A percentile compares a stretch with the other conserved stretches of the same genome.
phyloP scores from a whole-genome alignment of 2,113 vertebrate genomes.

The Gallinago media region DNA sequence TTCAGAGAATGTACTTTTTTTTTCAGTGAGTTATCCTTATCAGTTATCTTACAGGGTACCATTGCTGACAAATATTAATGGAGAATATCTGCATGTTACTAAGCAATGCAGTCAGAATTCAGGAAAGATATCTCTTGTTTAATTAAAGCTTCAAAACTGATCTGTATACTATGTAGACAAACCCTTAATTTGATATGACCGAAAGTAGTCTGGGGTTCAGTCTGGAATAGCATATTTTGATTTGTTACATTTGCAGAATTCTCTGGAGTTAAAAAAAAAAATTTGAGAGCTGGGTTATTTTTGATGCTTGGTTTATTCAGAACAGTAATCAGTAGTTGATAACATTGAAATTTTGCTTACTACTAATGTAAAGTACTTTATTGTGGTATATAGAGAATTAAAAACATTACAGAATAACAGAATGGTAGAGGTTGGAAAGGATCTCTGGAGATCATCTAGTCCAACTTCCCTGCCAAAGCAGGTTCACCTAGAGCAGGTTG shows the following conservation, averaged over 20 bases:
- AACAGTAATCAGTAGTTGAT: not conserved
- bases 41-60: not conserved
- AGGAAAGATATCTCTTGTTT: not conserved
- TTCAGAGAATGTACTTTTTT: not conserved
- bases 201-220: not conserved
- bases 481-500: too few species aligned
- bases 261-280: not conserved
- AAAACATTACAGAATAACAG: not conserved
- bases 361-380: not conserved
- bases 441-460: too few species aligned
- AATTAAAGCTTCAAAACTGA: not conserved
- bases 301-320: not conserved
- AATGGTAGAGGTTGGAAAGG: too few species aligned
- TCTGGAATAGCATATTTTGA: not conserved
- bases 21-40: not conserved
- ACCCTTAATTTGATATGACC: not conserved
- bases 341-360: not conserved
- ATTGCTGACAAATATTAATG: not conserved
- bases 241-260: not conserved
- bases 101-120: not conserved
- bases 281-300: not conserved
- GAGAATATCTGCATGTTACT: not conserved
- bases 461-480: too few species aligned
- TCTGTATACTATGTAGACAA: not conserved
- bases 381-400: not conserved